These are phyloP conservation scores for Pseudoips prasinana DNA, from an alignment of 2,888 invertebrate genomes.

Conservation along the genomic window DNA sequence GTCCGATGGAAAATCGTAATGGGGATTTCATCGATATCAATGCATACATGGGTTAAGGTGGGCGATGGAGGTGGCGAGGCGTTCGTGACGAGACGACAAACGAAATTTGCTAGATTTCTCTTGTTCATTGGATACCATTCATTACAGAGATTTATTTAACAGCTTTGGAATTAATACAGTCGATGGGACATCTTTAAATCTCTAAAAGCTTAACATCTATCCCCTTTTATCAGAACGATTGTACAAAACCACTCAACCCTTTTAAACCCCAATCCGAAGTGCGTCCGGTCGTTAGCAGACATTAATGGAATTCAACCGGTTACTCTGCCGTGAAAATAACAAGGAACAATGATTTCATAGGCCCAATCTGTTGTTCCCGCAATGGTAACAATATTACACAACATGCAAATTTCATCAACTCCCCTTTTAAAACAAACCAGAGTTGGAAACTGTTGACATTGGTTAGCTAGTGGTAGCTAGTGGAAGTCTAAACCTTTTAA, in stretches of 20 bases:
- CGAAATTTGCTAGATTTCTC: no score
- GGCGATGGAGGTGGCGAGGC: no score
- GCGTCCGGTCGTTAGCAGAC: slow-evolving; percentile 80
- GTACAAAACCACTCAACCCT: slow-evolving; percentile 81
- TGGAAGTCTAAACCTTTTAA: no score
- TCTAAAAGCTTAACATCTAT: slow-evolving; percentile 75
- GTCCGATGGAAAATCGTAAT: no score
- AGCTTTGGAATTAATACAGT: slow-evolving; percentile 59
- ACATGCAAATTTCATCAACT: slow-evolving; percentile 37
- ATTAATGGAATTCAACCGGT: slow-evolving; percentile 77
- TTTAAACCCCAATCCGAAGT: slow-evolving; percentile 79
- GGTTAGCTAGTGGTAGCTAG: no score
- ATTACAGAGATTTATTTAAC: no score
- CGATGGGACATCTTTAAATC: slow-evolving; percentile 72
- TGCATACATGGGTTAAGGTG: no score
- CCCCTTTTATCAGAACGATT: slow-evolving; percentile 77
- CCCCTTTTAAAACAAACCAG: slow-evolving; percentile 10
- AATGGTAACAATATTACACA: slow-evolving; percentile 44
- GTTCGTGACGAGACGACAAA: no score
- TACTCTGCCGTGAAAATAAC: slow-evolving; percentile 77
- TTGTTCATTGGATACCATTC: no score
- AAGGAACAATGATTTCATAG: slow-evolving; percentile 56
- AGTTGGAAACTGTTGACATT: no score
- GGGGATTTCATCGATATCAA: no score
- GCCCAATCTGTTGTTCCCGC: slow-evolving; percentile 57